Percentiles rank a stretch among this genome's conserved stretches.
These are phyloP conservation scores for Ceratitis capitata DNA, from an alignment of 1,140 invertebrate species.

Conservation along the genomic window DNA sequence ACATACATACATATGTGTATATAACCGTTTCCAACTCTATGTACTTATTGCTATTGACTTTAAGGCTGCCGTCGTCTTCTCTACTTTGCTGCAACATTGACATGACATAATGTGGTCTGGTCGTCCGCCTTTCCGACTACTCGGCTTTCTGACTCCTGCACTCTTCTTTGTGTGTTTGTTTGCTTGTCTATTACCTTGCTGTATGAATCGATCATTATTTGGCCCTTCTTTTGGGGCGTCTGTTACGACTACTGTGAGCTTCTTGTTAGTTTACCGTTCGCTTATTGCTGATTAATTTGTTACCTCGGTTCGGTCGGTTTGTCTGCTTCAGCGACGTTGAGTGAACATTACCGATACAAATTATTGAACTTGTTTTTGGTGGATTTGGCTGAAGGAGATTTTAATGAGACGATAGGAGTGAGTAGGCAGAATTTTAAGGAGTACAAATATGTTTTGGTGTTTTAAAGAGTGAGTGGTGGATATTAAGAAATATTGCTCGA, in stretches of 20 bases:
- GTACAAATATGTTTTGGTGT: too few relatives aligned
- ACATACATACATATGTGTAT: neutral
- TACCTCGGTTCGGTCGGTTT: neutral
- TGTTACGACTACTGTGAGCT: neutral
- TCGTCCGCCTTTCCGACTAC: neutral
- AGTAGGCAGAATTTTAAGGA: too few relatives aligned
- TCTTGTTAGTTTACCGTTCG: neutral
- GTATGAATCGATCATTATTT: constrained; percentile 7
- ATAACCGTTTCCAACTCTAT: neutral
- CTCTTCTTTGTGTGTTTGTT: too few relatives aligned
- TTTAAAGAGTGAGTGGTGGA: too few relatives aligned
- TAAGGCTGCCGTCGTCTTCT: neutral
- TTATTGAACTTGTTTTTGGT: neutral
- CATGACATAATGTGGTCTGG: constrained; percentile 32
- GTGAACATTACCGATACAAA: neutral
- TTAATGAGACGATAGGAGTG: too few relatives aligned
- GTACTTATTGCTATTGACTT: neutral
- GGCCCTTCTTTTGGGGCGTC: neutral
- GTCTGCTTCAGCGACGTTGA: neutral
- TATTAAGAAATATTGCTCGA: too few relatives aligned
- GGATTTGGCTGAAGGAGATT: neutral
- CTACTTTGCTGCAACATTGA: neutral
- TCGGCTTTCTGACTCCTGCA: neutral
- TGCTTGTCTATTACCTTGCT: neutral
- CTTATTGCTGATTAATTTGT: constrained; percentile 28